Evolutionary conservation across 2,797 vertebrate genomes (phyloP).

Genomic region (Nasua narica): DNA sequence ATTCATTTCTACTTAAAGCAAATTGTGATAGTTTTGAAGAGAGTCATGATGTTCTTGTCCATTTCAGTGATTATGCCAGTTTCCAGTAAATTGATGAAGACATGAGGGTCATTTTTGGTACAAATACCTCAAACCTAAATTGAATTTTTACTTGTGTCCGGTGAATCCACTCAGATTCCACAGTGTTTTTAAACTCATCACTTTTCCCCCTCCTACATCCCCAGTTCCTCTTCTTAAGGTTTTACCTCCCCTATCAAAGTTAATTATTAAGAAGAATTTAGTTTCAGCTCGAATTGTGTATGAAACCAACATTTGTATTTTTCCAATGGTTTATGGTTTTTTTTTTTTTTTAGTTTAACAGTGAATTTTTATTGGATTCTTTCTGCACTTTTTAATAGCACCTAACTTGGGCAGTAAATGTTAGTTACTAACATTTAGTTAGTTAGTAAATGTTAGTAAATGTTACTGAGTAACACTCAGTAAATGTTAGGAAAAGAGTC

Average conservation of each 20-base stretch:
- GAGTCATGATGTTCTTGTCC: background rate
- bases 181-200: slow-evolving; percentile 1
- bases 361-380: background rate
- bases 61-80: background rate
- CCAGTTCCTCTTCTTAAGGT: slow-evolving; percentile 7
- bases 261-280: background rate
- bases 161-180: background rate
- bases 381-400: background rate
- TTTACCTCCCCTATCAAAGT: background rate
- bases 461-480: too few species aligned
- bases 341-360: background rate
- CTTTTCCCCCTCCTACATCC: background rate
- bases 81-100: background rate
- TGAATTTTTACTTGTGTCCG: background rate
- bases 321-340: background rate
- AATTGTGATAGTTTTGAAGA: slow-evolving; percentile 6
- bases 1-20: background rate
- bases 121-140: background rate
- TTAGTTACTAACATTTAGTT: too few species aligned
- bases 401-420: background rate
- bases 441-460: too few species aligned
- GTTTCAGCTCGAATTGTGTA: background rate
- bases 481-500: background rate
- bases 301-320: background rate
- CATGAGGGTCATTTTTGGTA: background rate